A percentile compares a stretch with the other conserved stretches of the same genome.
Evolutionary conservation across 2,797 vertebrate species (phyloP).

Genomic region (Nyctibius grandis): DNA sequence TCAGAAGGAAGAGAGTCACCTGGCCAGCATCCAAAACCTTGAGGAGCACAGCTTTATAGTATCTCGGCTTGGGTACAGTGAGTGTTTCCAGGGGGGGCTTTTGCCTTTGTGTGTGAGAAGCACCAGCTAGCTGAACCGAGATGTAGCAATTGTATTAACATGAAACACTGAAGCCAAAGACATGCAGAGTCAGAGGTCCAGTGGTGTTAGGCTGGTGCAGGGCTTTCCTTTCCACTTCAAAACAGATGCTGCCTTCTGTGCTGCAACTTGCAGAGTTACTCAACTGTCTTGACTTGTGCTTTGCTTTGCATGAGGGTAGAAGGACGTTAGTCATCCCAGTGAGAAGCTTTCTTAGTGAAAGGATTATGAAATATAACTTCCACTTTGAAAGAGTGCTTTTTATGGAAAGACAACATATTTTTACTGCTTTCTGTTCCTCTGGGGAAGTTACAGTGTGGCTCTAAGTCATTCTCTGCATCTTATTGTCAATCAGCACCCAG

Average conservation of each 20-base stretch:
- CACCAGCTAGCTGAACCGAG: background rate
- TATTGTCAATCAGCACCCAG: background rate
- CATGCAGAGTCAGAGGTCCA: background rate
- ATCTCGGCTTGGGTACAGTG: constrained; percentile 87
- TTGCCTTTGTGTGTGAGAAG: background rate
- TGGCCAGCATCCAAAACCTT: constrained; percentile 85
- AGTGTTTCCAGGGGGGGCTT: constrained; percentile 12
- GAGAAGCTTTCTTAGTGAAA: background rate
- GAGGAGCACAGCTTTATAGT: constrained; percentile 91
- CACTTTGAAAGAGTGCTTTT: background rate
- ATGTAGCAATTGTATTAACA: background rate
- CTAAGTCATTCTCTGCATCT: background rate
- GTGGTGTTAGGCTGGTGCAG: no score
- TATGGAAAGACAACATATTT: background rate
- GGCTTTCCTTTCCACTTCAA: background rate
- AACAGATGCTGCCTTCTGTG: background rate
- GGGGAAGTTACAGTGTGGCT: background rate
- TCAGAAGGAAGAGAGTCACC: constrained; percentile 81
- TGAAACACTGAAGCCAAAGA: background rate
- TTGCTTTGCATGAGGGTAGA: background rate
- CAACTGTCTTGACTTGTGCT: background rate
- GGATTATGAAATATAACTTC: background rate
- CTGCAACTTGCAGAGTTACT: background rate
- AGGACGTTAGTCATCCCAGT: background rate
- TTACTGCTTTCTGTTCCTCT: background rate